phyloP scores from a whole-genome alignment of 2,797 vertebrate genomes.

The Sphenopsis melanotis region DNA sequence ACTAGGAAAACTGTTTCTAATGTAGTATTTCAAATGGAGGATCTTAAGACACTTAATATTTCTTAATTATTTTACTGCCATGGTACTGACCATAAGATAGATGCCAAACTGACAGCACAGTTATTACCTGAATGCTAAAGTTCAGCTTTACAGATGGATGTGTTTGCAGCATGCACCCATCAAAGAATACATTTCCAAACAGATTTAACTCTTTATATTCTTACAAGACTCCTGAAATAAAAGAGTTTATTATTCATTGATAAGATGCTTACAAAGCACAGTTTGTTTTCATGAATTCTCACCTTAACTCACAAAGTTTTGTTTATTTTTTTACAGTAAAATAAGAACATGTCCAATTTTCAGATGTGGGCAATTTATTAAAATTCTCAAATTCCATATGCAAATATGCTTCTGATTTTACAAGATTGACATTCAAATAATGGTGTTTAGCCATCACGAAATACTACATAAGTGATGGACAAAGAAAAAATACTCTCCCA shows the following conservation, averaged over 20 bases:
- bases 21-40: neutral
- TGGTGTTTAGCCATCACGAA: neutral
- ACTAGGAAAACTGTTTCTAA: neutral
- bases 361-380: neutral
- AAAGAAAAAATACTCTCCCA: neutral
- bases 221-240: neutral
- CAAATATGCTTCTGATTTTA: neutral
- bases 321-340: neutral
- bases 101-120: neutral
- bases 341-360: neutral
- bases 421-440: neutral
- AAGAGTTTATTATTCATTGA: neutral
- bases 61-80: conserved; percentile 19
- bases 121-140: conserved; percentile 9
- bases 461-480: neutral
- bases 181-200: neutral
- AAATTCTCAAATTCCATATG: neutral
- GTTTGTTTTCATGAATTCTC: neutral
- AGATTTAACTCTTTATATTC: neutral
- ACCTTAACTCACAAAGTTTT: neutral
- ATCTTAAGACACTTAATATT: neutral
- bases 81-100: neutral
- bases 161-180: neutral
- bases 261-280: neutral
- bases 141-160: neutral